A percentile compares a stretch with the other conserved stretches of the same genome.
Conservation (phyloP, 2,113 vertebrate species). For the Brevimyrus niger region DNA sequence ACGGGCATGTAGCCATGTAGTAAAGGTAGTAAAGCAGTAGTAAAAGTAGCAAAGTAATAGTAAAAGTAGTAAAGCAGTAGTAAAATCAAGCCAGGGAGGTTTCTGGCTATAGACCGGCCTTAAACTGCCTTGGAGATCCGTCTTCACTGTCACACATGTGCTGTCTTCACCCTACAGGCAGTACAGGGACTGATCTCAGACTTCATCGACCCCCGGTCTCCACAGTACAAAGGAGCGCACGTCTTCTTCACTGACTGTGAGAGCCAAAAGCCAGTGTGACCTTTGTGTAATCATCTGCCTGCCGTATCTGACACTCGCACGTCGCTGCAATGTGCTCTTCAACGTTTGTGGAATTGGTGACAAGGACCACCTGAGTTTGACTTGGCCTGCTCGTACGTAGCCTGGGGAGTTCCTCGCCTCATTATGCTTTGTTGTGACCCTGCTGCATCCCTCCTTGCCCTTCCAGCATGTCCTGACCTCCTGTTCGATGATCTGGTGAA, state of each 20-base stretch:
- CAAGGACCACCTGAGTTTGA: not conserved
- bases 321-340: not conserved
- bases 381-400: not conserved
- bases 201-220: conserved; percentile 82
- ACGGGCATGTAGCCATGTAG: not conserved
- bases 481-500: conserved; percentile 93
- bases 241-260: conserved; percentile 98
- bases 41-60: no score
- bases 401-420: not conserved
- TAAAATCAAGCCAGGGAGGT: not conserved
- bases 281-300: not conserved
- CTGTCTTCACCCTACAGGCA: conserved; percentile 59
- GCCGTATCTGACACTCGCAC: not conserved
- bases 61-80: not conserved
- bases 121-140: not conserved
- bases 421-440: not conserved
- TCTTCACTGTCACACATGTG: not conserved
- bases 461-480: conserved; percentile 80
- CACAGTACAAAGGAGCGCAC: conserved; percentile 82
- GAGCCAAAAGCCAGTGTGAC: conserved; percentile 37
- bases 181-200: conserved; percentile 86
- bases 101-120: not conserved
- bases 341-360: not conserved
- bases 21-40: not conserved
- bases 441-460: not conserved